Base-by-base conservation (phyloP, 2,888 invertebrate genomes). In the Lycophotia porphyrea region DNA sequence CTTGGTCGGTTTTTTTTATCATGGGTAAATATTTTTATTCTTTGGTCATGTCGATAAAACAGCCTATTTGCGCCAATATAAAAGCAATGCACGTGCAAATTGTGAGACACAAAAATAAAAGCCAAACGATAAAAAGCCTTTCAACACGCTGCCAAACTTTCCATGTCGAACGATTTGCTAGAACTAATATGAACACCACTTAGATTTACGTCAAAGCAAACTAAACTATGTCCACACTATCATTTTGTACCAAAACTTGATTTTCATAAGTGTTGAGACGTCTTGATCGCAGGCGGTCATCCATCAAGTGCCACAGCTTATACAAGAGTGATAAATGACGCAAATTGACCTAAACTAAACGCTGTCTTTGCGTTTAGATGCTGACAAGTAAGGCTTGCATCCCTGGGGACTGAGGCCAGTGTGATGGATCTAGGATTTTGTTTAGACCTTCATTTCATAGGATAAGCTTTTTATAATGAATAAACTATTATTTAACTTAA, bases 301-400 rank as follows among this genome's bases (percentile, higher is more conserved):
- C 84, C 67, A 84, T 88, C 87, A 88, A 74, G 76, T 58, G 70
- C 65, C 61, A 65, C 36, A 65, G 71, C 74, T 70, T 71, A 70
- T 77, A 79, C 78, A 77, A 80, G 75, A 76, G 75, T 88, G 87
- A 87, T 82, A 85, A 84, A 87, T 87, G 82, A 80, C 69, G 49
- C 58, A 58, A 75, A 81, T 73, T 82, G 79, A 81, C 78, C 81
- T 74, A 84, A 80, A 75, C 81, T 78, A 83, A 81, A 76, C 72
- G 78, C 75, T 80, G 77, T 71, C 67, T 74, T 74, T 63, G 69
- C 78, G 47, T 76, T 79, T 61, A 47, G 60, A 64, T 42, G 76
- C 55, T 80, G 84, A 86, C 84, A 80, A 64, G 24, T n/a, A 34
- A 21, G 27, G 13, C 60, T 69, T 68, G 55, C 49, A 65, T 74